Evolutionary conservation across 2,797 vertebrate species (phyloP).

Genomic region (Eospalax fontanierii): DNA sequence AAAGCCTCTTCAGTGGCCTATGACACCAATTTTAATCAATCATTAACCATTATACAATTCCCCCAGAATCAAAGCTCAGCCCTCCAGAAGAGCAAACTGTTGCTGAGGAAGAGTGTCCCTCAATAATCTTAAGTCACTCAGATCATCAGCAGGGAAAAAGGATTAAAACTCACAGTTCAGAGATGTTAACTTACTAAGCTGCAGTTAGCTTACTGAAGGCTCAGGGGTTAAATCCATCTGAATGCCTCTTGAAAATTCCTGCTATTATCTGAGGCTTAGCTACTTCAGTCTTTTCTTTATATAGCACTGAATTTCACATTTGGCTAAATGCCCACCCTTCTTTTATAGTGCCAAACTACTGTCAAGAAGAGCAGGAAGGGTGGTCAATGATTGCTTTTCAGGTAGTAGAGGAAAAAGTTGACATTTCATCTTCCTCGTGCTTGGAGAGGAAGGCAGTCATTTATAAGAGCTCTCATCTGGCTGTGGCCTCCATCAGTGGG

Average conservation of each 20-base stretch:
- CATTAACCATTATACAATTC: background rate
- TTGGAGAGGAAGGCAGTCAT: conserved; percentile 78
- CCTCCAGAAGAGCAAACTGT: background rate
- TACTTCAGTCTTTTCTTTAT: conserved; percentile 69
- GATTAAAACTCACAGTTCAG: background rate
- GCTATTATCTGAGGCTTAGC: conserved; percentile 63
- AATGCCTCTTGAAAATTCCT: conserved; percentile 70
- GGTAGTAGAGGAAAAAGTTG: conserved; percentile 84
- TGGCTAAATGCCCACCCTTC: conserved; percentile 74
- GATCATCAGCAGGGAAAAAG: conserved; percentile 40
- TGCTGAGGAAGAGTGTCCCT: background rate
- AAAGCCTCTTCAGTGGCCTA: conserved; percentile 28
- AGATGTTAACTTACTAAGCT: conserved; percentile 50
- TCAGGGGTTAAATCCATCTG: conserved; percentile 72
- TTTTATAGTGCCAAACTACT: conserved; percentile 73
- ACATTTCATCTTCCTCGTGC: conserved; percentile 79
- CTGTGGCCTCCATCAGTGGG: conserved; percentile 77
- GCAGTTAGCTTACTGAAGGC: conserved; percentile 54
- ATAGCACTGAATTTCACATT: conserved; percentile 58
- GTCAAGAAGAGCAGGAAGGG: conserved; percentile 72
- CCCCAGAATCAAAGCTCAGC: background rate
- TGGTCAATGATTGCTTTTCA: conserved; percentile 83
- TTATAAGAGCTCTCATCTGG: conserved; percentile 76
- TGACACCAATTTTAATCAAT: background rate
- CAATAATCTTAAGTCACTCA: background rate